phyloP scores from a whole-genome alignment of 1,140 invertebrate genomes.

The Melitaea cinxia region DNA sequence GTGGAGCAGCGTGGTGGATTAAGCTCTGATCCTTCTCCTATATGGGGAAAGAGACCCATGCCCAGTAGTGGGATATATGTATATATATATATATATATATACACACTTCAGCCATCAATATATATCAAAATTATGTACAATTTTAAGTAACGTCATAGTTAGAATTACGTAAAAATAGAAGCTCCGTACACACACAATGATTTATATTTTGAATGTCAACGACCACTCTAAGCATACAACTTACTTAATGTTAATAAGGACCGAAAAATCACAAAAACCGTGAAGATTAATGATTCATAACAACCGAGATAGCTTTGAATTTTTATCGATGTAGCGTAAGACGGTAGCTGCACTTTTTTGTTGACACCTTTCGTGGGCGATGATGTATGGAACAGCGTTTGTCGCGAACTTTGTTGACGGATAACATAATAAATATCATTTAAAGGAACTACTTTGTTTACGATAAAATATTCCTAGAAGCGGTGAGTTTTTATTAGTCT shows the following conservation, averaged over 20 bases:
- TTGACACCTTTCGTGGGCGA: constrained; percentile 15
- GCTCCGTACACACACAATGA: too few relatives aligned
- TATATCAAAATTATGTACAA: too few relatives aligned
- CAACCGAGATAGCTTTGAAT: not conserved
- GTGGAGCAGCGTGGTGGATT: too few relatives aligned
- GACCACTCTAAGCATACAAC: not conserved
- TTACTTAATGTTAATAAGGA: not conserved
- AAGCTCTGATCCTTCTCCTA: too few relatives aligned
- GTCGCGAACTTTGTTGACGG: constrained; percentile 13
- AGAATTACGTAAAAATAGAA: too few relatives aligned
- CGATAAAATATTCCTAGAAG: not conserved
- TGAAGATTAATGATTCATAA: constrained; percentile 3
- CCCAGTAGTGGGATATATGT: too few relatives aligned
- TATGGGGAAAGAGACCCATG: too few relatives aligned
- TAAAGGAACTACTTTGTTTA: not conserved
- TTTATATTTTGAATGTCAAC: not conserved
- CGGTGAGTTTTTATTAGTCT: not conserved
- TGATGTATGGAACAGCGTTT: constrained; percentile 13
- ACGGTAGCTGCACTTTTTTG: constrained; percentile 19
- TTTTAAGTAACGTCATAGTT: too few relatives aligned
- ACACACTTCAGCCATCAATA: too few relatives aligned
- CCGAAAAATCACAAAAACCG: not conserved
- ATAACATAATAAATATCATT: constrained; percentile 15
- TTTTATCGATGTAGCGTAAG: constrained; percentile 11
- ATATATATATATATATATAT: too few relatives aligned